Conservation (phyloP, 2,888 invertebrate genomes). For the Quadriops clusia region DNA sequence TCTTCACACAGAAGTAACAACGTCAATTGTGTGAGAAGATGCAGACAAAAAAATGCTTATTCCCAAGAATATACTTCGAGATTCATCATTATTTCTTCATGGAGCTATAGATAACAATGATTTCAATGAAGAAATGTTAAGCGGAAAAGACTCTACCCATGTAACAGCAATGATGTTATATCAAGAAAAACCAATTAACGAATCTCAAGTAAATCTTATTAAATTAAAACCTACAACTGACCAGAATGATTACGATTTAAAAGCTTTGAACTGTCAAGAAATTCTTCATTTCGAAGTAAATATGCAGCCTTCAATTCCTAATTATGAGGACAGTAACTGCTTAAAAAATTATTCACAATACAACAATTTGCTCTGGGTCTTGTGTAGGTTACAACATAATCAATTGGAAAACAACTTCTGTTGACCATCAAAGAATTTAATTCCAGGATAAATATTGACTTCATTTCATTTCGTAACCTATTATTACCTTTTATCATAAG, state of each 20-base stretch:
- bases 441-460: slow-evolving; percentile 17
- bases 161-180: slow-evolving; percentile 13
- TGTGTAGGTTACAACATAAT: slow-evolving; percentile 17
- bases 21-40: slow-evolving; percentile 11
- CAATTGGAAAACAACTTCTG: slow-evolving; percentile 13
- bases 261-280: slow-evolving; percentile 17
- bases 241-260: slow-evolving; percentile 13
- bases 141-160: slow-evolving; percentile 8
- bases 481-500: slow-evolving; percentile 19
- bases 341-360: slow-evolving; percentile 13
- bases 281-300: slow-evolving; percentile 13
- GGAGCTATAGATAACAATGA: slow-evolving; percentile 8
- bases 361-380: slow-evolving; percentile 15
- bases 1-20: slow-evolving; percentile 10
- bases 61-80: slow-evolving; percentile 9
- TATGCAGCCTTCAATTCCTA: slow-evolving; percentile 12
- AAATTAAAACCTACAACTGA: slow-evolving; percentile 14
- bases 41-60: slow-evolving; percentile 8
- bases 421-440: slow-evolving; percentile 17
- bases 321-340: slow-evolving; percentile 11
- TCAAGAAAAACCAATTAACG: slow-evolving; percentile 8
- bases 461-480: slow-evolving; percentile 17
- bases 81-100: slow-evolving; percentile 10
- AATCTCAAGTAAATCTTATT: slow-evolving; percentile 13
- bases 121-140: slow-evolving; percentile 11